Evolutionary conservation across 2,113 vertebrate genomes (phyloP), one percentile per base, ranked within the genome.

Genomic region (Toxostoma redivivum): DNA sequence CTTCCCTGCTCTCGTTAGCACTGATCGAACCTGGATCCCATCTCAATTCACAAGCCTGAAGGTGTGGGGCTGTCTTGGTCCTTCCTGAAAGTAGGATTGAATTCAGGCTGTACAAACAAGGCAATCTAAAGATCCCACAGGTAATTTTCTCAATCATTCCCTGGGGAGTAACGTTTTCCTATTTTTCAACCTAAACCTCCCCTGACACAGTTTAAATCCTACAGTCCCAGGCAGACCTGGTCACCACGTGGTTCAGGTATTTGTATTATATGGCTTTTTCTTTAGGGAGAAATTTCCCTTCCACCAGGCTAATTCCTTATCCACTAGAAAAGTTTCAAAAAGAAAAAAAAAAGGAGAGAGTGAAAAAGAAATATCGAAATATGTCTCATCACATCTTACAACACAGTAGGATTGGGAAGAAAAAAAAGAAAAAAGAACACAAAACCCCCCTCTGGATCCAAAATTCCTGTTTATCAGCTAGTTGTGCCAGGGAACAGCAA

Each of bases 241-340:
- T 23, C 38, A 30, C 20, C 25, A 20, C 2, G 0, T 30, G 23
- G 38, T 48, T 65, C 0, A 2, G 5, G 14, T 33, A 6, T 72
- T 85, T 69, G 11, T 11, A 21, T 30, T 18, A 6, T 2, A 21
- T 1, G 8, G 9, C 5, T 54, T 73, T 47, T 69, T 40, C 15
- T 54, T 73, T 24, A 54, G 33, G 31, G 25, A 79, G 17, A 65
- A 85, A 33, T 50, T 64, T 51, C 8, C 14, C 4, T 42, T 67
- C 51, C 17, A 25, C 18, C 35, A 47, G 12, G 25, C 18, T 17
- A 15, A 35, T 50, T 35, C 56, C 21, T 64, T 54, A 64, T 14
- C 9, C 11, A 6, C 42, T 21, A 31, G 7, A 40, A 24, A 28
- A 30, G 11, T 27, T 87, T 69, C 53, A 23, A 42, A 12, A 20